phyloP scores from a whole-genome alignment of 2,888 invertebrate genomes.

The Metopia argyrocephala region DNA sequence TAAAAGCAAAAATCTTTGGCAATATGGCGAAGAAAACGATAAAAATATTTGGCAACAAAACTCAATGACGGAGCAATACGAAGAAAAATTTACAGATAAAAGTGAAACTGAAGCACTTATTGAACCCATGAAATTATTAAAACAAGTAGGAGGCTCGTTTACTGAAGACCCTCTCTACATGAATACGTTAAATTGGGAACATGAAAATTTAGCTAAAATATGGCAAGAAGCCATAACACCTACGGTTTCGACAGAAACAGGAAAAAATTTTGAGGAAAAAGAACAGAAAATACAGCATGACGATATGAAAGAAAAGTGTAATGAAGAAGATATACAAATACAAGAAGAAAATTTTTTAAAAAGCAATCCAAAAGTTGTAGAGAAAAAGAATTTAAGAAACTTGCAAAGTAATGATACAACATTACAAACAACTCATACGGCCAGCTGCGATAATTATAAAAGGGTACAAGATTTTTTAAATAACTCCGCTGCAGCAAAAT shows the following conservation, averaged over 20 bases:
- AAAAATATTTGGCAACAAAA: slow-evolving; percentile 64
- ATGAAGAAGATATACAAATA: background rate
- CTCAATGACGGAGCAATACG: slow-evolving; percentile 1
- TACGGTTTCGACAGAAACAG: background rate
- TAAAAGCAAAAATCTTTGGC: slow-evolving; percentile 56
- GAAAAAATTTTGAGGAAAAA: background rate
- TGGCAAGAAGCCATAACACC: slow-evolving; percentile 66
- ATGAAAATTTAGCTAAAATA: slow-evolving; percentile 72
- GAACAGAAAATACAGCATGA: background rate
- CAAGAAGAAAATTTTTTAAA: background rate
- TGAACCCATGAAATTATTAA: slow-evolving; percentile 68
- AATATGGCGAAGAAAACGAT: slow-evolving; percentile 46
- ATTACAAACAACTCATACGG: background rate
- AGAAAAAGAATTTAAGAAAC: slow-evolving; percentile 45
- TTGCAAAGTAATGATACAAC: slow-evolving; percentile 16
- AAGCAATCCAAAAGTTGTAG: slow-evolving; percentile 16
- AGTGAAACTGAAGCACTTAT: slow-evolving; percentile 78
- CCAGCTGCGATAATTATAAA: slow-evolving; percentile 50
- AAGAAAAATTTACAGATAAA: slow-evolving; percentile 80
- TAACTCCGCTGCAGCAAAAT: slow-evolving; percentile 58
- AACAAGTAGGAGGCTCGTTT: slow-evolving; percentile 60
- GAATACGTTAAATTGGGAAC: slow-evolving; percentile 70
- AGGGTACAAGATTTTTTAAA: slow-evolving; percentile 66
- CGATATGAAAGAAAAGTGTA: slow-evolving; percentile 11
- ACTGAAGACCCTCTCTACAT: slow-evolving; percentile 51